A percentile compares a stretch with the other conserved stretches of the same genome.
Conservation (phyloP, 2,797 vertebrate species). For the Enteromius paludinosus region DNA sequence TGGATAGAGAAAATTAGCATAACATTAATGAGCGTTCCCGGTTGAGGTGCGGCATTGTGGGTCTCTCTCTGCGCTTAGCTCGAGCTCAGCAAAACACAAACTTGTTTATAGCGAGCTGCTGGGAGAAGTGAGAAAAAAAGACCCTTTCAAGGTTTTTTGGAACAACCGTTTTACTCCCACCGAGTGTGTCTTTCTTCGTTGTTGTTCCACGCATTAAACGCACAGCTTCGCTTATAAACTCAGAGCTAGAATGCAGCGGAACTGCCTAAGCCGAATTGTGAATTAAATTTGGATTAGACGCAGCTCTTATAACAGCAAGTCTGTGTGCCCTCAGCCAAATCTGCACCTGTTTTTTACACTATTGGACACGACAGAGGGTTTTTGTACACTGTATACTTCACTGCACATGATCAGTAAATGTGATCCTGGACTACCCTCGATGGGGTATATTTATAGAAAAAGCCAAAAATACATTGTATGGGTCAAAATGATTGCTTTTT, state of each 20-base stretch:
- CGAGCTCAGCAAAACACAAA: slow-evolving; percentile 67
- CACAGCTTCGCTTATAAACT: slow-evolving; percentile 19
- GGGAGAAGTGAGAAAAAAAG: slow-evolving; percentile 51
- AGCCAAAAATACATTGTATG: too few species aligned
- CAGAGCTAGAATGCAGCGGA: neutral
- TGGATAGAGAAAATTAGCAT: slow-evolving; percentile 85
- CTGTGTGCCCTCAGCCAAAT: slow-evolving; percentile 24
- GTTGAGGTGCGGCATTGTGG: slow-evolving; percentile 81
- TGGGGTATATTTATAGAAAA: too few species aligned
- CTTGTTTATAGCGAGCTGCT: slow-evolving; percentile 71
- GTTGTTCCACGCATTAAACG: slow-evolving; percentile 22
- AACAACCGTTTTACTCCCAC: neutral
- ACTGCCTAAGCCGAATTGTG: slow-evolving; percentile 36
- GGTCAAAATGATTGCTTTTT: too few species aligned
- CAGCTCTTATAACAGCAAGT: slow-evolving; percentile 34
- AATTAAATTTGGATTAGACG: slow-evolving; percentile 48
- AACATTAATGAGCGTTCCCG: slow-evolving; percentile 85
- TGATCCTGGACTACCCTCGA: too few species aligned
- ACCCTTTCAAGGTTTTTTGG: slow-evolving; percentile 29
- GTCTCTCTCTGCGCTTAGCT: slow-evolving; percentile 67
- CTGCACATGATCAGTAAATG: slow-evolving; percentile 1
- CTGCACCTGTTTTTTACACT: slow-evolving; percentile 12
- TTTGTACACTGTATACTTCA: slow-evolving; percentile 25
- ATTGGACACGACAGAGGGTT: slow-evolving; percentile 26
- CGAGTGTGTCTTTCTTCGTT: slow-evolving; percentile 1